Percentiles rank a stretch among this genome's conserved stretches.
phyloP scores from a whole-genome alignment of 2,797 vertebrate species.

The Pachyuromys duprasi region DNA sequence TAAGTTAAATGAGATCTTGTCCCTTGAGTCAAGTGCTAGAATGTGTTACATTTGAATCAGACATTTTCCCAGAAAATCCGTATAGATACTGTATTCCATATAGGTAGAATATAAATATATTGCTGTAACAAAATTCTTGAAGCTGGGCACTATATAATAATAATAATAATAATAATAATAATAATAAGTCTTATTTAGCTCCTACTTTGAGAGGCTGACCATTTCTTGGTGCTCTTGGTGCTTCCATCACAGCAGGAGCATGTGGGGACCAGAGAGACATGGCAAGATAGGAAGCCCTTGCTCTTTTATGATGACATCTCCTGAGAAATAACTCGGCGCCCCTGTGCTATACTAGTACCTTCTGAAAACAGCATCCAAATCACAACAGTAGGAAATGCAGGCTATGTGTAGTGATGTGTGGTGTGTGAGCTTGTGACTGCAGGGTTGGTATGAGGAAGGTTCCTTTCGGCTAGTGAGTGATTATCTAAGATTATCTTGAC shows the following conservation, averaged over 20 bases:
- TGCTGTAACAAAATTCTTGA: not conserved
- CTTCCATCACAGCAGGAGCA: not conserved
- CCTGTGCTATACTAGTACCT: not conserved
- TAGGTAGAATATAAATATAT: not conserved
- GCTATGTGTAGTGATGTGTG: not conserved
- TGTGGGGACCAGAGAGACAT: not conserved
- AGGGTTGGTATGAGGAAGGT: not conserved
- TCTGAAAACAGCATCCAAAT: not conserved
- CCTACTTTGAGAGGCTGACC: not conserved
- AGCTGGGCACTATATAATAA: not conserved
- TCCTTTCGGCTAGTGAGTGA: not conserved
- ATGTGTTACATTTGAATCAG: not conserved
- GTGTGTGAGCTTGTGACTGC: not conserved
- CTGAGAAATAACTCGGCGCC: not conserved
- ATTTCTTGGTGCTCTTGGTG: not conserved
- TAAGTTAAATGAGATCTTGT: not conserved
- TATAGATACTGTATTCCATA: not conserved
- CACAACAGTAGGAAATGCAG: not conserved
- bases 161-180: not conserved
- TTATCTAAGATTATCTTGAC: not conserved
- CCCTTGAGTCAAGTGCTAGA: not conserved
- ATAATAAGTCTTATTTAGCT: not conserved
- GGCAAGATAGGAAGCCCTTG: not conserved
- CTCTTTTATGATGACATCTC: not conserved
- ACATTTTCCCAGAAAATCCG: slow-evolving; percentile 8